These are phyloP conservation scores for Peromyscus polionotus DNA, from an alignment of 2,113 vertebrate genomes.

Conservation along the genomic window DNA sequence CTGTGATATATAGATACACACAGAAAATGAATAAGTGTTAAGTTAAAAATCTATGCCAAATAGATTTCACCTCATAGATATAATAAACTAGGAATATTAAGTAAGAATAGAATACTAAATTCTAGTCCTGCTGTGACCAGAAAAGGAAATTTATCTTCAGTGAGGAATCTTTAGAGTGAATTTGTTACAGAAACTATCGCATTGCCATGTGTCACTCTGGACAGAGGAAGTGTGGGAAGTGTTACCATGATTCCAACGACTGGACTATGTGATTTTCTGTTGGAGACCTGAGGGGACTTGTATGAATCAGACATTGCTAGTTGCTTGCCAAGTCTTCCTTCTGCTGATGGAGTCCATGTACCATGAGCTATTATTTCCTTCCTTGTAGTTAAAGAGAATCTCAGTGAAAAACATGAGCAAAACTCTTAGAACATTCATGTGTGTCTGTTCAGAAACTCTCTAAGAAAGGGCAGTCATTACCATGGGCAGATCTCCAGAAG, in stretches of 20 bases:
- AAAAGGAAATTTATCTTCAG: not conserved
- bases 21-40: not conserved
- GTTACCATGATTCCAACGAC: not conserved
- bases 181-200: not conserved
- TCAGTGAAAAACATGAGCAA: not conserved
- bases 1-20: not conserved
- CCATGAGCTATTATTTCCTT: conserved; percentile 3
- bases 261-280: not conserved
- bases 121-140: not conserved
- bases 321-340: not conserved
- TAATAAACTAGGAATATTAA: not conserved
- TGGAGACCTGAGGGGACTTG: not conserved
- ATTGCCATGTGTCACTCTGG: not conserved
- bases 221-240: not conserved
- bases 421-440: conserved; percentile 18
- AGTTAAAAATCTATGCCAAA: not conserved
- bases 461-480: not conserved
- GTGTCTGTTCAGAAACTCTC: conserved; percentile 13
- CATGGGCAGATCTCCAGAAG: not conserved
- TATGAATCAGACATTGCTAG: conserved; percentile 11
- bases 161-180: conserved; percentile 36
- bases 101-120: not conserved
- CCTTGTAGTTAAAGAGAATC: conserved; percentile 33
- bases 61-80: not conserved
- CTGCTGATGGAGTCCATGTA: not conserved